phyloP scores from a whole-genome alignment of 2,888 invertebrate genomes.

The Nephrotoma guestfalica region DNA sequence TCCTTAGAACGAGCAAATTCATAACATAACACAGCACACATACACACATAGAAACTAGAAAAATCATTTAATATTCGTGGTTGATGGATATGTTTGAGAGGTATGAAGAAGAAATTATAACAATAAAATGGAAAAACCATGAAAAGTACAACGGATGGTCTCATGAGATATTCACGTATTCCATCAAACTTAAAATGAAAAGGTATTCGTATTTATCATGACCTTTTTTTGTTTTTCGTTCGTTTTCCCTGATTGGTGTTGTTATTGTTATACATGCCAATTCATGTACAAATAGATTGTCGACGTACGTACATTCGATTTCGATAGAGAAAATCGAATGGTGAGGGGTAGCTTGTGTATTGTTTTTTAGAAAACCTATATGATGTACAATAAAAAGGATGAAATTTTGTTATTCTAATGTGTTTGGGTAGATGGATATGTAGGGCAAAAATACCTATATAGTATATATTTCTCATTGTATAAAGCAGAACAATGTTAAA shows the following conservation, averaged over 20 bases:
- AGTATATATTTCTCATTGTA: neutral
- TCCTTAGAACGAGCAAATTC: neutral
- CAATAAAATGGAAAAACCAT: neutral
- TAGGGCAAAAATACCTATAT: neutral
- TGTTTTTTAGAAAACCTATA: neutral
- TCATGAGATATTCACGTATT: neutral
- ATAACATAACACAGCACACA: neutral
- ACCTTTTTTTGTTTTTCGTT: neutral
- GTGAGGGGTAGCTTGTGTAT: neutral
- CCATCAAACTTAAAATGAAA: neutral
- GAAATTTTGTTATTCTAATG: neutral
- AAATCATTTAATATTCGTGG: neutral
- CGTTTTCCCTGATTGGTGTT: neutral
- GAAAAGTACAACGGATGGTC: neutral
- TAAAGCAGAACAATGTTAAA: neutral
- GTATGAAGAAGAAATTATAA: neutral
- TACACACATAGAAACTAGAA: neutral
- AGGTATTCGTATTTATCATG: neutral
- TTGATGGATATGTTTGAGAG: neutral
- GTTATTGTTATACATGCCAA: neutral
- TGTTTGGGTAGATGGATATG: neutral
- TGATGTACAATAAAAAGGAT: neutral
- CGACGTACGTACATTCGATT: neutral
- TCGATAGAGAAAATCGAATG: neutral
- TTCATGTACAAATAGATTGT: neutral